Percentiles rank a stretch among this genome's conserved stretches.
phyloP scores from a whole-genome alignment of 1,140 invertebrate genomes.

The Coelopa frigida region DNA sequence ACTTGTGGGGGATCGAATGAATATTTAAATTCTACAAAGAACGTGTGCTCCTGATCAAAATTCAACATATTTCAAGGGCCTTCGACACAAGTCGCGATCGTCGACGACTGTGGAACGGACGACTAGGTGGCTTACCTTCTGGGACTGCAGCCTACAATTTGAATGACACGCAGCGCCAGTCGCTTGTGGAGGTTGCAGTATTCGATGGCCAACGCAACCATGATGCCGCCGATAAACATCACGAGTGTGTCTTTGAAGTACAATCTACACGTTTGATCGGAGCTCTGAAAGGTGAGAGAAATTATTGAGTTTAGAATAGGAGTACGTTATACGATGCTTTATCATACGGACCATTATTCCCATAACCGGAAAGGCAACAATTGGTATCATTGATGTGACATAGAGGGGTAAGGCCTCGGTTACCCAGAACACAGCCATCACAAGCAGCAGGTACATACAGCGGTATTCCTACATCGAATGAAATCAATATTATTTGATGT shows the following conservation, averaged over 20 bases:
- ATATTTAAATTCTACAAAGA: too few species aligned
- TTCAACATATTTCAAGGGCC: too few species aligned
- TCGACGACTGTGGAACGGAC: too few species aligned
- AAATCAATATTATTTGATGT: neutral
- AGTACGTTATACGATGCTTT: neutral
- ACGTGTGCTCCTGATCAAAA: too few species aligned
- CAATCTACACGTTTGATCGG: conserved; percentile 55
- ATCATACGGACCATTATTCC: conserved; percentile 51
- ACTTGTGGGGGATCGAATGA: too few species aligned
- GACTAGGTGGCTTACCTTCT: conserved; percentile 51
- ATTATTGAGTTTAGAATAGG: neutral
- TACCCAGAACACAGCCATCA: conserved; percentile 83
- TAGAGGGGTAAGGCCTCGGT: conserved; percentile 73
- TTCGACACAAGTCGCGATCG: too few species aligned
- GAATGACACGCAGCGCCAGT: conserved; percentile 72
- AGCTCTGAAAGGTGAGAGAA: conserved; percentile 39
- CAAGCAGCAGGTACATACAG: conserved; percentile 69
- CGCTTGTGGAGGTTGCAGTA: conserved; percentile 76
- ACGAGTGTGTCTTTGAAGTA: conserved; percentile 84
- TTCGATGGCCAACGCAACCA: conserved; percentile 80
- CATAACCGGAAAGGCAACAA: conserved; percentile 72
- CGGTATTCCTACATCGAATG: conserved; percentile 46
- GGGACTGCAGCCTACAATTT: conserved; percentile 68
- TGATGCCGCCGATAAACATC: conserved; percentile 73
- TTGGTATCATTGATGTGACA: conserved; percentile 73